phyloP scores from a whole-genome alignment of 2,113 vertebrate genomes.

The Microcebus griseorufus region DNA sequence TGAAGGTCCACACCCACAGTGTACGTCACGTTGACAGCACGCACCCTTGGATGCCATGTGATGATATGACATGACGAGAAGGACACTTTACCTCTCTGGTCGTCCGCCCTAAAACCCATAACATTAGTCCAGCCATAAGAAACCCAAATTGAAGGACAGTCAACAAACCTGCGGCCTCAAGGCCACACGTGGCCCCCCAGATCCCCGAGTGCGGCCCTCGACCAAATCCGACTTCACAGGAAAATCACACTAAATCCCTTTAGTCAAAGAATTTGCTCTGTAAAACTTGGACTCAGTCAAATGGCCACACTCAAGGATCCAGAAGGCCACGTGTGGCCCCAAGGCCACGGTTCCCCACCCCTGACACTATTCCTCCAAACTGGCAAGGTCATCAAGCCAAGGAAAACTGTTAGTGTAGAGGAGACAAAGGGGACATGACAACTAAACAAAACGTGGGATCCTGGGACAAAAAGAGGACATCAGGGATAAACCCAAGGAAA shows the following conservation, averaged over 20 bases:
- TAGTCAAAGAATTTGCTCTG: no score
- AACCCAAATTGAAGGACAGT: background rate
- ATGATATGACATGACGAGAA: background rate
- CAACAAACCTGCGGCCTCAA: background rate
- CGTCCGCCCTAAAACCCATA: background rate
- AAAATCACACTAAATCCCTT: no score
- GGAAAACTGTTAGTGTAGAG: no score
- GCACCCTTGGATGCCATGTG: rapidly evolving
- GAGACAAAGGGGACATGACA: background rate
- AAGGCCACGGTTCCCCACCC: no score
- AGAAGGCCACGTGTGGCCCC: no score
- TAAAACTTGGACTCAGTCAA: no score
- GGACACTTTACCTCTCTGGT: background rate
- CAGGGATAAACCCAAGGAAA: background rate
- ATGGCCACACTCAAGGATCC: no score
- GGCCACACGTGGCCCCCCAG: no score
- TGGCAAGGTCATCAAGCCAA: background rate
- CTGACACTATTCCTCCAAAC: background rate
- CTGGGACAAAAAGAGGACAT: background rate
- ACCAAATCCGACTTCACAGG: no score
- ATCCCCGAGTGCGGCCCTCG: no score
- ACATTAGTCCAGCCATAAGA: background rate
- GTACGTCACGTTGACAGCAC: rapidly evolving
- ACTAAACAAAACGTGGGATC: no score
- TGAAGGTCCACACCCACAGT: rapidly evolving